phyloP scores from a whole-genome alignment of 2,888 invertebrate genomes.

The Coecobrya sp. region DNA sequence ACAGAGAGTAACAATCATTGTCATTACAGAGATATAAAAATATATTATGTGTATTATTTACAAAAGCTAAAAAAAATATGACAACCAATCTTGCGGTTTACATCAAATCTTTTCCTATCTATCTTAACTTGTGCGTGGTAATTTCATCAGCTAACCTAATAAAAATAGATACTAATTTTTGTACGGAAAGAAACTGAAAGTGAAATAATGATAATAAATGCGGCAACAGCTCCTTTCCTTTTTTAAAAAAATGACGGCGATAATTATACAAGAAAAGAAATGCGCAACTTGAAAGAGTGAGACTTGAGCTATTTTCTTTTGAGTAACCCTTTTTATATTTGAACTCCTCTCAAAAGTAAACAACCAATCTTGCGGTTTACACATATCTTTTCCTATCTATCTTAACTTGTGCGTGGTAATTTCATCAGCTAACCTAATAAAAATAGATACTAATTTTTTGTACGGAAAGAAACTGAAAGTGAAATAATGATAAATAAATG shows the following conservation, averaged over 20 bases:
- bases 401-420: background rate
- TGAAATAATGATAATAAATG: conserved; percentile 11
- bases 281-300: no score
- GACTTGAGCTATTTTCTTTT: background rate
- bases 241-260: background rate
- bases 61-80: background rate
- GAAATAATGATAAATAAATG: conserved; percentile 12
- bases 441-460: background rate
- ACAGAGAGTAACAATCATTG: conserved; percentile 10
- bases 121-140: background rate
- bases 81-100: conserved; percentile 10
- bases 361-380: conserved; percentile 7
- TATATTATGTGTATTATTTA: no score
- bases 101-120: background rate
- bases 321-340: background rate
- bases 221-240: conserved; percentile 6
- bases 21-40: background rate
- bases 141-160: background rate
- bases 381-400: background rate
- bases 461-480: conserved; percentile 38
- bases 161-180: background rate
- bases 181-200: conserved; percentile 38
- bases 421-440: background rate
- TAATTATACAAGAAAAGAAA: conserved; percentile 10
- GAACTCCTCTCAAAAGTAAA: background rate